Conservation (phyloP, 2,113 vertebrate species). For the Podarcis cretensis region DNA sequence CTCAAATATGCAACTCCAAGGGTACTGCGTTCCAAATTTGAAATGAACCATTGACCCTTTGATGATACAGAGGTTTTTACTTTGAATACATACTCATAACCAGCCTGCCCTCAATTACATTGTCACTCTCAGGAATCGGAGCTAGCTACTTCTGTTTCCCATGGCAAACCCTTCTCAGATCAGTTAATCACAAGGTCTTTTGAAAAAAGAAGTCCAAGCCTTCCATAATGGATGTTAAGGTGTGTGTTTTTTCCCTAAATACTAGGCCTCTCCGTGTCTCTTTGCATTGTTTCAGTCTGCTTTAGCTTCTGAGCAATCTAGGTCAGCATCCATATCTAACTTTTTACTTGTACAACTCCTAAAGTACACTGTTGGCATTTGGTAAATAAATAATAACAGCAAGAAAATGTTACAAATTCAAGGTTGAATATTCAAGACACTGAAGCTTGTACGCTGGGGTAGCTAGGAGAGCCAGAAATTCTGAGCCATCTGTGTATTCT, state of each 20-base stretch:
- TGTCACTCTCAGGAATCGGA: not conserved
- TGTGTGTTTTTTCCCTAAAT: not conserved
- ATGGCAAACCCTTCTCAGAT: not conserved
- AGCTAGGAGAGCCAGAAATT: not conserved
- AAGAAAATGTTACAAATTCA: slow-evolving; percentile 15
- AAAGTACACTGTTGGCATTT: not conserved
- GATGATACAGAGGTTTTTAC: not conserved
- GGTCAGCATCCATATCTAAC: not conserved
- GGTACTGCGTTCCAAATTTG: no score
- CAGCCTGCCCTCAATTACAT: not conserved
- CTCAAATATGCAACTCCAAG: no score
- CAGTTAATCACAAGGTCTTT: not conserved
- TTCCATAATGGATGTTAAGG: not conserved
- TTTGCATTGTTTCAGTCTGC: not conserved
- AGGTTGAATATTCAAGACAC: not conserved
- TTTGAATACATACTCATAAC: not conserved
- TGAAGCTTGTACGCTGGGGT: not conserved
- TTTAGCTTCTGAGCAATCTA: not conserved
- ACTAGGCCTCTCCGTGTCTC: not conserved
- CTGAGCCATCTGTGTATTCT: not conserved
- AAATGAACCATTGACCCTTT: no score
- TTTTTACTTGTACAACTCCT: slow-evolving; percentile 5
- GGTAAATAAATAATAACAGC: slow-evolving; percentile 17
- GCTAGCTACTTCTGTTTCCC: not conserved
- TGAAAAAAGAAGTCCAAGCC: not conserved